phyloP scores from a whole-genome alignment of 2,797 vertebrate species.

The Galago senegalensis region DNA sequence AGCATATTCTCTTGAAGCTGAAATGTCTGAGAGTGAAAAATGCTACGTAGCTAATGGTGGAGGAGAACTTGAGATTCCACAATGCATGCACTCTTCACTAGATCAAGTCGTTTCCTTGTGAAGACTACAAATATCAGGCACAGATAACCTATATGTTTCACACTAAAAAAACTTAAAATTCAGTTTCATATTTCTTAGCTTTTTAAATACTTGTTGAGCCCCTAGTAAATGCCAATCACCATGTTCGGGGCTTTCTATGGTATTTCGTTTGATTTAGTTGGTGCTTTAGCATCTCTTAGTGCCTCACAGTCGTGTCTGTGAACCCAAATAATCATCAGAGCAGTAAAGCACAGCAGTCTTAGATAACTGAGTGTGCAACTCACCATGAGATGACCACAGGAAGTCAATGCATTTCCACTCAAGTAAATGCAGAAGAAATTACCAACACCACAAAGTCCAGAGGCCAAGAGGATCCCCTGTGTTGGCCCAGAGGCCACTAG shows the following conservation, averaged over 20 bases:
- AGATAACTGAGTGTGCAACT: neutral
- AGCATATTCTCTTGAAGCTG: neutral
- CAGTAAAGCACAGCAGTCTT: neutral
- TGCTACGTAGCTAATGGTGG: accelerated
- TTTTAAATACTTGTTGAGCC: neutral
- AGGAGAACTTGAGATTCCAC: neutral
- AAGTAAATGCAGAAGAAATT: neutral
- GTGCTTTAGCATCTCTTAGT: neutral
- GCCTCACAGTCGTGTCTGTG: neutral
- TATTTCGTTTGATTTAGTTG: neutral
- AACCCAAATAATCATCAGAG: neutral
- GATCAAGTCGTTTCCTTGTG: neutral
- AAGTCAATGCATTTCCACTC: neutral
- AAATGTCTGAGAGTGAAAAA: neutral
- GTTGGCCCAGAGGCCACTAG: neutral
- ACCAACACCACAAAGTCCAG: neutral
- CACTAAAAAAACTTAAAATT: neutral
- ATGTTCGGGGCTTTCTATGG: neutral
- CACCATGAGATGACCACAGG: neutral
- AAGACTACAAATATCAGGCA: neutral
- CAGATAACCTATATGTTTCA: neutral
- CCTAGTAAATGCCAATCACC: neutral
- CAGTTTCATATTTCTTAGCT: neutral
- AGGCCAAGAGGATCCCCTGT: neutral
- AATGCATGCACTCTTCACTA: neutral